phyloP scores from a whole-genome alignment of 2,888 invertebrate genomes.

The Chrysodeixis includens region DNA sequence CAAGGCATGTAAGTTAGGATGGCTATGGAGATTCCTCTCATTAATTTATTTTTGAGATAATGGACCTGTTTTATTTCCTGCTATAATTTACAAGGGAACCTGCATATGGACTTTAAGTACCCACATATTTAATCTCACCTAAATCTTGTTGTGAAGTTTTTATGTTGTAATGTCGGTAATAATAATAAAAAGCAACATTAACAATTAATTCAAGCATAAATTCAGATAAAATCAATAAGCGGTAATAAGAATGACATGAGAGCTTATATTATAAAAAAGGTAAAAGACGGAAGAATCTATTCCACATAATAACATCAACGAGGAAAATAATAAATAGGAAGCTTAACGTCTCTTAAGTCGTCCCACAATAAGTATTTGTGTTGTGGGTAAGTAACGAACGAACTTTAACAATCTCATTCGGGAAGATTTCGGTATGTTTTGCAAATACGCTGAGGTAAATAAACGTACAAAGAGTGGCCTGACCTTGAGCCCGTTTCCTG shows the following conservation, averaged over 20 bases:
- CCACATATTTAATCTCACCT: neutral
- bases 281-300: neutral
- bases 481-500: slow-evolving; percentile 58
- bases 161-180: no score
- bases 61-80: slow-evolving; percentile 26
- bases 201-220: neutral
- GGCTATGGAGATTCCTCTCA: slow-evolving; percentile 27
- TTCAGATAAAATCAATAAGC: neutral
- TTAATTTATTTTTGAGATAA: slow-evolving; percentile 22
- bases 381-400: slow-evolving; percentile 24
- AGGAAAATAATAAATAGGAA: neutral
- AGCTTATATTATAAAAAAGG: neutral
- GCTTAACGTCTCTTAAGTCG: neutral
- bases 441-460: slow-evolving; percentile 48
- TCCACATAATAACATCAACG: neutral
- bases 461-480: slow-evolving; percentile 35
- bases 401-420: slow-evolving; percentile 28
- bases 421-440: slow-evolving; percentile 28
- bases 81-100: neutral
- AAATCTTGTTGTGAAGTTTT: neutral
- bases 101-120: neutral
- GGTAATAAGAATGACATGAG: neutral
- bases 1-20: slow-evolving; percentile 40
- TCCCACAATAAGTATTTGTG: slow-evolving; percentile 15
- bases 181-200: no score